These are phyloP conservation scores for Cheilosia soror DNA, from an alignment of 2,888 invertebrate species.

Conservation along the genomic window DNA sequence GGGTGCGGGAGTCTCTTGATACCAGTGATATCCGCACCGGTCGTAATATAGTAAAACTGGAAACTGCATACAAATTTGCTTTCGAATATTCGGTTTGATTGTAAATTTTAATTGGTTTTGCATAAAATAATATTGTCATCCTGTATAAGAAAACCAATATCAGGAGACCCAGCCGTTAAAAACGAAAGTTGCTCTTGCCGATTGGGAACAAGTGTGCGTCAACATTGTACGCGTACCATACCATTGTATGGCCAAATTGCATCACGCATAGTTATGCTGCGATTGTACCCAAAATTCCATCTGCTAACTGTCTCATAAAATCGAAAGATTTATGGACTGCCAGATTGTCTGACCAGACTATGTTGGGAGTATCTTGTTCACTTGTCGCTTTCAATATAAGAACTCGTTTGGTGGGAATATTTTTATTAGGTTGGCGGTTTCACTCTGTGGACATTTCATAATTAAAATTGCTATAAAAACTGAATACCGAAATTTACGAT, in stretches of 20 bases:
- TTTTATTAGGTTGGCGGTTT: not conserved
- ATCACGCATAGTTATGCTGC: slow-evolving; percentile 11
- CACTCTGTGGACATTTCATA: slow-evolving; percentile 17
- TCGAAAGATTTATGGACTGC: slow-evolving; percentile 40
- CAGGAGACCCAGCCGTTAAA: not conserved
- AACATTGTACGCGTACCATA: too few species aligned
- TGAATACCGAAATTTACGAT: slow-evolving; percentile 37
- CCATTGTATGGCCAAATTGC: not conserved
- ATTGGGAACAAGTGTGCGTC: not conserved
- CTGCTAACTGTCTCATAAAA: slow-evolving; percentile 36
- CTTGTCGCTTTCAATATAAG: slow-evolving; percentile 20
- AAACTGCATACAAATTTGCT: not conserved
- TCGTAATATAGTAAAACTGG: slow-evolving; percentile 7
- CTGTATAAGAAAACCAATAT: not conserved
- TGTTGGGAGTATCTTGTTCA: slow-evolving; percentile 44
- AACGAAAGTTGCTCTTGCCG: slow-evolving; percentile 31
- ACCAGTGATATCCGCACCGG: too few species aligned
- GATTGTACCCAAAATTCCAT: slow-evolving; percentile 28
- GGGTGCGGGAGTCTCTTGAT: slow-evolving; percentile 17
- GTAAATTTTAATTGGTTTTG: slow-evolving; percentile 26
- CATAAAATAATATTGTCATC: slow-evolving; percentile 18
- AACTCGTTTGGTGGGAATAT: slow-evolving; percentile 39
- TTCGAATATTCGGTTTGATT: not conserved
- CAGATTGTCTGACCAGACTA: not conserved
- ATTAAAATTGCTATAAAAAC: slow-evolving; percentile 1